Evolutionary conservation across 2,888 invertebrate species (phyloP).

Genomic region (Drosophila longiperda): DNA sequence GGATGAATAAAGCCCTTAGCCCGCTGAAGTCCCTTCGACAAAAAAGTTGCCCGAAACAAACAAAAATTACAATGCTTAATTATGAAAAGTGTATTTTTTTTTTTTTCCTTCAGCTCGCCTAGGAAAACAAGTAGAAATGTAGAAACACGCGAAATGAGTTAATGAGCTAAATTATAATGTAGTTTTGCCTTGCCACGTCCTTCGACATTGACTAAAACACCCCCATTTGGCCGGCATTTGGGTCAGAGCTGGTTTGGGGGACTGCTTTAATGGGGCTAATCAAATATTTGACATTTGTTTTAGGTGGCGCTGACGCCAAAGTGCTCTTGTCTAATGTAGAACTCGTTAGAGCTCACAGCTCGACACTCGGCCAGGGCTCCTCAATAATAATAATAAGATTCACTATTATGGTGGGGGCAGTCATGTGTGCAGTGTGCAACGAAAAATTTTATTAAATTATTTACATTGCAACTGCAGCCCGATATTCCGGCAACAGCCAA

Average conservation of each 20-base stretch:
- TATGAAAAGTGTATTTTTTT: conserved; percentile 80
- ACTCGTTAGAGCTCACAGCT: conserved; percentile 46
- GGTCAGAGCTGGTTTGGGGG: conserved; percentile 54
- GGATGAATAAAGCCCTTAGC: conserved; percentile 39
- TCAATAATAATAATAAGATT: conserved; percentile 20
- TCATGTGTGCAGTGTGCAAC: conserved; percentile 32
- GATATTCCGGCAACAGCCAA: conserved; percentile 33
- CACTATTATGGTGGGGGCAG: background rate
- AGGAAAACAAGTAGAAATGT: conserved; percentile 54
- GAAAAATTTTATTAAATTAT: conserved; percentile 59
- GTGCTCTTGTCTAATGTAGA: conserved; percentile 52
- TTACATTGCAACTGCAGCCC: conserved; percentile 47
- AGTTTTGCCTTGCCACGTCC: conserved; percentile 49
- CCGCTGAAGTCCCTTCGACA: conserved; percentile 8
- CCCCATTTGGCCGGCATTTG: conserved; percentile 57
- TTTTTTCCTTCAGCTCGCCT: conserved; percentile 42
- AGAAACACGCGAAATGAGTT: conserved; percentile 67
- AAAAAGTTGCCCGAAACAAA: conserved; percentile 58
- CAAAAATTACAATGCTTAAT: conserved; percentile 78
- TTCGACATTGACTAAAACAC: conserved; percentile 49
- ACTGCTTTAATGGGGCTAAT: conserved; percentile 76
- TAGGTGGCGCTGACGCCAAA: conserved; percentile 44
- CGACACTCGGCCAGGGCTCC: conserved; percentile 6
- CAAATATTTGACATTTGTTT: conserved; percentile 79
- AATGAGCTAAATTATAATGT: conserved; percentile 77